phyloP scores from a whole-genome alignment of 2,113 vertebrate species.

The Natator depressus region DNA sequence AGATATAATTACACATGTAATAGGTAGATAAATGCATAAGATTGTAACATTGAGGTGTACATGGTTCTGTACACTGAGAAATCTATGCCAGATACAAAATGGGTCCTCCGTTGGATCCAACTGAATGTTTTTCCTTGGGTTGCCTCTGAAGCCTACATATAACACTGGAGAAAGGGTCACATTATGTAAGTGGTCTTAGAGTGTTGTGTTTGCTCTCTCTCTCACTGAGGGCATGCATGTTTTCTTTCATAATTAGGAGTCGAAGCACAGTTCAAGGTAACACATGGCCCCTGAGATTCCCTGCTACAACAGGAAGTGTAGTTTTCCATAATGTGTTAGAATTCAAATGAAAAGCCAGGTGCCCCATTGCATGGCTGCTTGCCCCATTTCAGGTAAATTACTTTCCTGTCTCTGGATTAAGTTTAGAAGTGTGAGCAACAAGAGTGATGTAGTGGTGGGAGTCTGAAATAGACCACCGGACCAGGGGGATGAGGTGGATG shows the following conservation, averaged over 20 bases:
- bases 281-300: not conserved
- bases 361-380: not conserved
- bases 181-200: not conserved
- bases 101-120: not conserved
- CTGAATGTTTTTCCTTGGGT: not conserved
- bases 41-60: rapidly evolving
- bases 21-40: not conserved
- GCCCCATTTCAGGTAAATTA: not conserved
- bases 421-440: too few species aligned
- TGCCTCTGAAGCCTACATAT: not conserved
- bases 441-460: too few species aligned
- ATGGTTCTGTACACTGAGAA: not conserved
- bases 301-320: not conserved
- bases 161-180: not conserved
- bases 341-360: not conserved
- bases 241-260: not conserved
- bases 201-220: not conserved
- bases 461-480: too few species aligned
- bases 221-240: not conserved
- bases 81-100: not conserved
- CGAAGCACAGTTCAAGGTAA: not conserved
- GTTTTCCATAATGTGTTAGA: not conserved
- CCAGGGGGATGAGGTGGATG: too few species aligned
- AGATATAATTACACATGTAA: not conserved
- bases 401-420: not conserved